phyloP scores from a whole-genome alignment of 2,888 invertebrate genomes.

The Steinernema scapterisci region DNA sequence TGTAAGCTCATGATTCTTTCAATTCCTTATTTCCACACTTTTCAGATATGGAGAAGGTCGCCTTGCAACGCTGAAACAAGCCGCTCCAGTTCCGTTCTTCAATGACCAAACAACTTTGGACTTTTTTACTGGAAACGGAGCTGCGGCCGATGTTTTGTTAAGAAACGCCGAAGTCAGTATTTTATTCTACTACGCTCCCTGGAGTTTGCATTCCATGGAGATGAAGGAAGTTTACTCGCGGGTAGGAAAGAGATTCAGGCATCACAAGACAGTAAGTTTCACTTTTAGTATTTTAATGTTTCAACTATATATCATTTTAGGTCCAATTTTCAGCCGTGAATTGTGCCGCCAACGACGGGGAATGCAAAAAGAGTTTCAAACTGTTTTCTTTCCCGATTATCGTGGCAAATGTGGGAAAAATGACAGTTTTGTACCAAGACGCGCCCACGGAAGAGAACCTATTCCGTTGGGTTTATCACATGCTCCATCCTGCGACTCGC shows the following conservation, averaged over 20 bases:
- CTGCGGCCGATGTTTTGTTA: conserved; percentile 22
- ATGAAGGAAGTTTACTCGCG: conserved; percentile 6
- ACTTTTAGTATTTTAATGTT: too few relatives aligned
- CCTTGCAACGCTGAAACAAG: neutral
- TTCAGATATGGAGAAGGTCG: conserved; percentile 17
- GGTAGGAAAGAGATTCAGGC: conserved; percentile 1
- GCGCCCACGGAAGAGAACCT: conserved; percentile 27
- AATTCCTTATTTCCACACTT: neutral
- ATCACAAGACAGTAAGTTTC: neutral
- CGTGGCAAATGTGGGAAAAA: conserved; percentile 39
- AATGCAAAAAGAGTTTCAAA: conserved; percentile 43
- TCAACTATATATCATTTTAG: conserved; percentile 39
- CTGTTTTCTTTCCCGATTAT: conserved; percentile 48
- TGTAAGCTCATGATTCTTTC: neutral
- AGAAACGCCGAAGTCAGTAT: conserved; percentile 44
- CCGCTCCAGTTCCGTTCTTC: conserved; percentile 12
- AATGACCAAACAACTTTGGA: conserved; percentile 24
- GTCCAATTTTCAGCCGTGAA: conserved; percentile 47
- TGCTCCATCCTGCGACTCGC: conserved; percentile 33
- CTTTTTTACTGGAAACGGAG: conserved; percentile 36
- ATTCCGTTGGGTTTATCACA: conserved; percentile 35
- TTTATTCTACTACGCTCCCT: conserved; percentile 51
- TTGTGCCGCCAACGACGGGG: conserved; percentile 43
- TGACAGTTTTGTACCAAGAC: conserved; percentile 38
- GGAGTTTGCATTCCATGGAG: conserved; percentile 49